Evolutionary conservation across 2,113 vertebrate species (phyloP), one percentile per base, ranked within the genome.

Genomic region (Lota lota): DNA sequence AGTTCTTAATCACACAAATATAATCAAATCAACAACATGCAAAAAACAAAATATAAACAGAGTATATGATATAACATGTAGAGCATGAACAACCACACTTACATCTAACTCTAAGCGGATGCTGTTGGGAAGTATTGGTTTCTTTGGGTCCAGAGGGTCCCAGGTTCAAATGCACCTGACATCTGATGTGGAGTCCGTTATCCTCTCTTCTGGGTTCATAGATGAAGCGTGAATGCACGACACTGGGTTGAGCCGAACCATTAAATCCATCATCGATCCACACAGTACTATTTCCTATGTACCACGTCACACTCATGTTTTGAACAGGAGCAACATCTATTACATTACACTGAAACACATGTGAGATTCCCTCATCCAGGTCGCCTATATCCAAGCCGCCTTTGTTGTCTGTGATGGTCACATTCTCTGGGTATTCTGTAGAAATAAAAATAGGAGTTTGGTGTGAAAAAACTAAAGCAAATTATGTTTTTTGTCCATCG

Each of bases 91-190:
- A 10, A 56, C 53, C 16, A 70, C 76, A 88, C 88, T 88, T 83
- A 90, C 90, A 87, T 7, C 0, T 0, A 66, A 91, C 78, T 53
- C 61, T 63, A 4, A 84, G 5, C 0, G 1, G 21, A 16, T 63
- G 61, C 10, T 54, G 58, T 3, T 67, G 5, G 56, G 73, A 79
- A 22, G 60, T 18, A 12, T 1, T 1, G 19, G 73, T 50, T 0
- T 66, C 6, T 0, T 18, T 51, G n/a, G 78, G 74, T 1, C 76
- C 80, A 5, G 61, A 28, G 16, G 80, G 24, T 0, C 1, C 58
- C 60, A 94, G 80, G 77, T 92, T 70, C 67, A 93, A 83, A 15
- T 80, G 17, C 0, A 79, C 81, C 36, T 67, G 82, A 62, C 92
- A 93, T 18, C 75, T 88, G 69, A 92, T 18, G 0, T 5, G 69